Base-by-base conservation (phyloP, 2,888 invertebrate species). In the Melangyna quadrimaculata region DNA sequence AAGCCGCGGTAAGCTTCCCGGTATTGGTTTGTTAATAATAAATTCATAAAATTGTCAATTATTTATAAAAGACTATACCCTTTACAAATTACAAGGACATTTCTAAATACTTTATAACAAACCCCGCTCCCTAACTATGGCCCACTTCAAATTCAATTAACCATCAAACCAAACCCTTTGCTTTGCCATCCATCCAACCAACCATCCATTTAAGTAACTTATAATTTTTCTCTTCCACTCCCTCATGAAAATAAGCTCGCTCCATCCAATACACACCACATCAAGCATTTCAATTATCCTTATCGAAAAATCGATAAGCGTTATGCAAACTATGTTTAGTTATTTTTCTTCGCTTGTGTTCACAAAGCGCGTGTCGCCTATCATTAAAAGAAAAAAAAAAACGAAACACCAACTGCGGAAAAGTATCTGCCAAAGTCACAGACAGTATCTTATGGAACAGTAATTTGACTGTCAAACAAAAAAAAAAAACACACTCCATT, bases 281-380 rank as follows among this genome's bases (percentile, higher is more conserved):
- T 45, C 29, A 43, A 71, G 80, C 75, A 72, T 84, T 80, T 84
- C 80, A 84, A 84, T 80, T 84, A 84, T 84, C 72, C 67, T 84
- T 84, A 80, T 84, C 84, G 67, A 77, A 80, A 79, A 80, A 84
- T 80, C 84, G 75, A 84, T 84, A 59, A 80, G 67, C 29, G 72
- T 63, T 80, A 61, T 80, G 75, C 84, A 84, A 80, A 84, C 84
- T 59, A 67, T 67, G 79, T 37, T 37, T 17, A 27, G 48, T 48
- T 51, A 35, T 75, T 55, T 65, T 79, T 79, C 71, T 83, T 74
- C 67, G 74, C 59, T 74, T 84, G 48, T 84, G 48, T 84, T 84
- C 72, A 57, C 70, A 48, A 40, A 40, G 81, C 35, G 45, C 65
- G 65, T 65, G 65, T 65, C 45, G 19, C 8, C 45, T 3, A 19